Percentiles rank a stretch among this genome's conserved stretches.
Conservation (phyloP, 2,888 invertebrate species). For the Eupithecia insigniata region DNA sequence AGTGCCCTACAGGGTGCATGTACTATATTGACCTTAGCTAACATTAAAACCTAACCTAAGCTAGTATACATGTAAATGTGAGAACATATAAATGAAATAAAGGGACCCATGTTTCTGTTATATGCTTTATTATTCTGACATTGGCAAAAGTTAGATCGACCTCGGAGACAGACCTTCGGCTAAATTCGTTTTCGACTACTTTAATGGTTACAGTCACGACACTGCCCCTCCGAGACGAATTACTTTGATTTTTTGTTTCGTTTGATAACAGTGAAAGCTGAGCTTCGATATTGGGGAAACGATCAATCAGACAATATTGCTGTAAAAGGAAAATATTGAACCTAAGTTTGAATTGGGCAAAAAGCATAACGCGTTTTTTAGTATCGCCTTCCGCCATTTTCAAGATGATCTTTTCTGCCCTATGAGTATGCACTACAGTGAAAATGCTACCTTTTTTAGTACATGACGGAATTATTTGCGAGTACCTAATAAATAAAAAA, state of each 20-base stretch:
- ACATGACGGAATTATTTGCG: no score
- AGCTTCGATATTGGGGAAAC: background rate
- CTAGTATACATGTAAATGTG: no score
- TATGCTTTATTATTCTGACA: constrained; percentile 23
- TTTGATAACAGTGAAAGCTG: background rate
- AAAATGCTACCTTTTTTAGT: no score
- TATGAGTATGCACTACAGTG: no score
- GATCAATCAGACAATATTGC: background rate
- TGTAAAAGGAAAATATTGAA: background rate
- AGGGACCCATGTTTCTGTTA: background rate
- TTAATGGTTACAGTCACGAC: constrained; percentile 45
- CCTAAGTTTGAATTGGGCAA: background rate
- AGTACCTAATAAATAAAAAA: no score
- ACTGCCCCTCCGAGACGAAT: constrained; percentile 36
- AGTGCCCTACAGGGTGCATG: no score
- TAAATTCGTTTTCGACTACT: constrained; percentile 39
- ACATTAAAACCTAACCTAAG: no score
- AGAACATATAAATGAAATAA: no score
- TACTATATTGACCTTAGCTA: no score
- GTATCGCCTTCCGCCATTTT: background rate
- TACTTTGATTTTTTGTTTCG: constrained; percentile 32
- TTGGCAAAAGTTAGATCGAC: constrained; percentile 37
- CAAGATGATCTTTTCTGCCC: background rate
- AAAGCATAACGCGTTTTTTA: background rate
- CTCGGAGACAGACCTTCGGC: constrained; percentile 44